A percentile compares a stretch with the other conserved stretches of the same genome.
Conservation (phyloP, 2,113 vertebrate species). For the Gymnogyps californianus region DNA sequence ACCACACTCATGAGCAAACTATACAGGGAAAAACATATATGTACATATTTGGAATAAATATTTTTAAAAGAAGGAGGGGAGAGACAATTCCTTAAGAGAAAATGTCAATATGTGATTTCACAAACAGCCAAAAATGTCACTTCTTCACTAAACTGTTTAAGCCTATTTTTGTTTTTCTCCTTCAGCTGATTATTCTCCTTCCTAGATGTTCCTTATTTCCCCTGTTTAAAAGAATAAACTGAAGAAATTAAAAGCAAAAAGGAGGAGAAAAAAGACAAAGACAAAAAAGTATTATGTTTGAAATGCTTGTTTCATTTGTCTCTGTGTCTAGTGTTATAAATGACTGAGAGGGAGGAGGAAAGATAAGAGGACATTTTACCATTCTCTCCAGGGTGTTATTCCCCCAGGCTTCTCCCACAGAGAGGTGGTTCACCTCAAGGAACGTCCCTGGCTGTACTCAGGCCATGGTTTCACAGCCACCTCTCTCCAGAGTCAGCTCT, state of each 20-base stretch:
- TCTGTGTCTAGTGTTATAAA: neutral
- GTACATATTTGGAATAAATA: neutral
- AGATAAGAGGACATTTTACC: neutral
- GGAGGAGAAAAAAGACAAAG: neutral
- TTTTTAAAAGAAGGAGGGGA: neutral
- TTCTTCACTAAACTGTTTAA: neutral
- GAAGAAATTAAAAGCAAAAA: neutral
- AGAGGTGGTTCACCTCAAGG: neutral
- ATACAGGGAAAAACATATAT: neutral
- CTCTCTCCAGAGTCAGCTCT: neutral
- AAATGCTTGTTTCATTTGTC: neutral
- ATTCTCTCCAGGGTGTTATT: neutral
- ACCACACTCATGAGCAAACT: neutral
- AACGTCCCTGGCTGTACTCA: fast-evolving
- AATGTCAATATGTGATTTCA: neutral
- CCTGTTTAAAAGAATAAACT: neutral
- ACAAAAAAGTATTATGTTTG: neutral
- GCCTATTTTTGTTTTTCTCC: neutral
- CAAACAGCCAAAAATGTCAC: neutral
- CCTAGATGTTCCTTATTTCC: neutral
- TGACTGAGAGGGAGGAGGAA: neutral
- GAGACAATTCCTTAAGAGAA: neutral
- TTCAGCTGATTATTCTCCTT: neutral
- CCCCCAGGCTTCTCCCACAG: neutral
- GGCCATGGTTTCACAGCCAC: neutral